Base-by-base conservation (phyloP, 2,113 vertebrate species). In the Myotis lucifugus region DNA sequence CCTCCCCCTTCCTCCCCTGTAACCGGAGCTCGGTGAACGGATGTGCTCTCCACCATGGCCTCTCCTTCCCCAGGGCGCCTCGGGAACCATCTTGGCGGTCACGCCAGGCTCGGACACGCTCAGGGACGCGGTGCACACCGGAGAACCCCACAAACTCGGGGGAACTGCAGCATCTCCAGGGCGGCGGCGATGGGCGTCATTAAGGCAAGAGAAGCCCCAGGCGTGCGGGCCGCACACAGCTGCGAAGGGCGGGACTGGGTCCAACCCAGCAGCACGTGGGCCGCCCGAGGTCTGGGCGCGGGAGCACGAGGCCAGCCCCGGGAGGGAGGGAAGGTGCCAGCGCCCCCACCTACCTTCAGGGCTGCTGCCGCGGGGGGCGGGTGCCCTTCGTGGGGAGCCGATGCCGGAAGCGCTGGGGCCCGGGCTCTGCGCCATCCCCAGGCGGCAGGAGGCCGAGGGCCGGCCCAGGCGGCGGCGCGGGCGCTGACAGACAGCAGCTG, bases 131-230 rank as follows among this genome's bases (percentile, higher is more conserved):
- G 27, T 27, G 37, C 32, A 14, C 61, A 17, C 29, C 78, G 12
- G 1, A 52, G 56, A 76, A 54, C 27, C 1, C 27, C 37, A 32
- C 32, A 10, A 0, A 11, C 17, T 1, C 2, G 27, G 2, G 13
- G 8, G 0, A 2, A 27, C 12, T 27, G 34, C 52, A 2, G 34
- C 4, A n/a, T 27, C 19, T 19, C 29, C 50, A 3, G 59, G 0
- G 42, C 48, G 8, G 74, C 40, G 0, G 29, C 54, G 9, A 56
- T 32, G 12, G 32, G 5, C 29, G 5, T 2, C 11, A 21, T 6
- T 1, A 19, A 11, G 15, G 1, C 5, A 46, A 6, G 5, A 10
- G 0, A 6, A 32, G 18, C 8, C 21, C 5, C 29, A 23, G 7
- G 8, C 1, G 8, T 0, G 73, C 3, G 1, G 1, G 40, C 59